Evolutionary conservation across 2,888 invertebrate genomes (phyloP).

Genomic region (Polydrusus cervinus): DNA sequence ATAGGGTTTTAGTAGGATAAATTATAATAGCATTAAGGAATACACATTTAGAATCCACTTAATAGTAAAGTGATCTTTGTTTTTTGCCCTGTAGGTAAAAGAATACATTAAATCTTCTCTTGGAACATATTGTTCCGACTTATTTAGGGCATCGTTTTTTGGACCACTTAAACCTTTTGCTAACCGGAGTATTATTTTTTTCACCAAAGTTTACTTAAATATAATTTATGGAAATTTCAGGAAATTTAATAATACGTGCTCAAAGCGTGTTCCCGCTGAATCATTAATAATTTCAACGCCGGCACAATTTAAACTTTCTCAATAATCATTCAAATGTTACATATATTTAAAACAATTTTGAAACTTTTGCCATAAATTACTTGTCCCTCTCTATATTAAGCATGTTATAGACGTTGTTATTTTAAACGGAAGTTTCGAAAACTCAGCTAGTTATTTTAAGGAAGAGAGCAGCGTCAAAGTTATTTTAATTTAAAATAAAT

Average conservation of each 20-base stretch:
- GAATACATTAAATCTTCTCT: no score
- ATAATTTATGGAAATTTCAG: slow-evolving; percentile 30
- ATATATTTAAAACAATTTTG: slow-evolving; percentile 39
- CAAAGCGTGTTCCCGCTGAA: slow-evolving; percentile 10
- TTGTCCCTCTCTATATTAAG: slow-evolving; percentile 33
- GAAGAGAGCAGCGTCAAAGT: neutral
- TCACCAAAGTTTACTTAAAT: slow-evolving; percentile 2
- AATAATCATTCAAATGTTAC: slow-evolving; percentile 45
- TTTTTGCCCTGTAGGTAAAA: no score
- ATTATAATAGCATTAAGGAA: no score
- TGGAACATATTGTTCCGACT: no score
- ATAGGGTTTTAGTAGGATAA: no score
- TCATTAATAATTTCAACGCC: slow-evolving; percentile 33
- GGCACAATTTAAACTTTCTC: slow-evolving; percentile 32
- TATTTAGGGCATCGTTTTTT: neutral
- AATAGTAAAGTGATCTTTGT: no score
- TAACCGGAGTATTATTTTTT: neutral
- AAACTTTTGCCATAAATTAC: slow-evolving; percentile 37
- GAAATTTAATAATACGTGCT: slow-evolving; percentile 34
- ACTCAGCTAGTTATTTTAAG: slow-evolving; percentile 25
- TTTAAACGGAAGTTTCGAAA: slow-evolving; percentile 10
- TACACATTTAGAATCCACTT: no score
- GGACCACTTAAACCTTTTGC: neutral
- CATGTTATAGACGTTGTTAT: slow-evolving; percentile 37
- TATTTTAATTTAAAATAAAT: slow-evolving; percentile 26